Base-by-base conservation (phyloP, 2,888 invertebrate species). In the Drosophila ezoana region DNA sequence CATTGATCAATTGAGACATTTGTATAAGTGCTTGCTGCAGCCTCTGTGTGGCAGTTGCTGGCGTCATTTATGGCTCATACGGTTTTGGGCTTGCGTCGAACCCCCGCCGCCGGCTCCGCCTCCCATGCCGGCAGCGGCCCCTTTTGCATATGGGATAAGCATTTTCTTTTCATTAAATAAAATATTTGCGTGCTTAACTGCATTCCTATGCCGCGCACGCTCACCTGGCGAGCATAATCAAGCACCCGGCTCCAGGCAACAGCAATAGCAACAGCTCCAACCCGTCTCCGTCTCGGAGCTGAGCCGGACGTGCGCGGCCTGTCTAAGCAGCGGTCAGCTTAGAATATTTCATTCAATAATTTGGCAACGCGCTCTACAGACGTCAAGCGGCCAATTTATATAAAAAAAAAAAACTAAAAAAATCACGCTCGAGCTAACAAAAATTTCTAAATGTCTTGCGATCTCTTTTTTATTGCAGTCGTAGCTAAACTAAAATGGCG, bases 141-240 rank as follows among this genome's bases (percentile, higher is more conserved):
- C 48, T 66, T 75, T 68, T 63, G 23, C 75, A 59, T 75, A 74
- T 63, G 64, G 76, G 53, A 82, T 82, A 65, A 68, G 77, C 72
- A 61, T 86, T 83, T 88, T 87, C 89, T 88, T 83, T 83, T 87
- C 78, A 88, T 83, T 88, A 80, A 71, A 78, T 74, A 88, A 86
- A 83, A 80, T 69, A 67, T 68, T 77, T 72, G 87, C 89, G 87
- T 83, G 77, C 84, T 68, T 60, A 35, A 23, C 51, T 61, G 64
- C 68, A 87, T 87, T 83, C 61, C 58, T 54, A 83, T 83, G 89
- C 83, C 33, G 66, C 58, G 66, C 83, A 83, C 89, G 89, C 78
- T 60, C 47, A 51, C 40, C 47, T 62, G 59, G 52, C 53, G 63
- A 84, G 83, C 88, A 84, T 87, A 87, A 84, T 84, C 74, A 82